A percentile compares a stretch with the other conserved stretches of the same genome.
Evolutionary conservation across 1,140 invertebrate species (phyloP).

Genomic region (Tetranychus cinnabarinus): DNA sequence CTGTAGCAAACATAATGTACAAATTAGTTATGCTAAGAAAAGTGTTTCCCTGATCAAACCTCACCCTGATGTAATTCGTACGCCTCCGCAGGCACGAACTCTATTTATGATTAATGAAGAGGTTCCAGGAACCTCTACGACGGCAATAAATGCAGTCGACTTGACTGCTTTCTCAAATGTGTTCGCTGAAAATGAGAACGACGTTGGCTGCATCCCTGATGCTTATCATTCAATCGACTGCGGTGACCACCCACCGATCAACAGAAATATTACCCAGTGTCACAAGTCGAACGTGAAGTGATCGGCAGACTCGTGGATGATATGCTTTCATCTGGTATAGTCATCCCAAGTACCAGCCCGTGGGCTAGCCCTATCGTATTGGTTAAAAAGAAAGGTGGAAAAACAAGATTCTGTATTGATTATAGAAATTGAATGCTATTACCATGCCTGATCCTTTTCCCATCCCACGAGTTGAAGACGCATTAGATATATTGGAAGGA

Average conservation of each 20-base stretch:
- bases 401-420: constrained; percentile 1
- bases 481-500: constrained; percentile 19
- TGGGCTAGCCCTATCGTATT: constrained; percentile 13
- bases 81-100: too few species aligned
- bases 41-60: background rate
- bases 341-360: constrained; percentile 9
- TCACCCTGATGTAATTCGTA: background rate
- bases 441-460: constrained; percentile 8
- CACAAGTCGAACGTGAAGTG: constrained; percentile 1
- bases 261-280: background rate
- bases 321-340: constrained; percentile 10
- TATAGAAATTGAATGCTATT: constrained; percentile 9
- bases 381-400: constrained; percentile 7
- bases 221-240: background rate
- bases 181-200: background rate
- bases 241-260: background rate
- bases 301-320: constrained; percentile 11
- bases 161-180: background rate
- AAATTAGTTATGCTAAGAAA: background rate
- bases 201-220: background rate
- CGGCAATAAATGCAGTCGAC: background rate
- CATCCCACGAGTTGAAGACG: constrained; percentile 24
- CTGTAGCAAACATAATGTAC: background rate
- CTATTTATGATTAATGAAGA: background rate
- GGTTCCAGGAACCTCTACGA: too few species aligned